A percentile compares a stretch with the other conserved stretches of the same genome.
Evolutionary conservation across 2,888 invertebrate species (phyloP).

Genomic region (Pimpla rufipes): DNA sequence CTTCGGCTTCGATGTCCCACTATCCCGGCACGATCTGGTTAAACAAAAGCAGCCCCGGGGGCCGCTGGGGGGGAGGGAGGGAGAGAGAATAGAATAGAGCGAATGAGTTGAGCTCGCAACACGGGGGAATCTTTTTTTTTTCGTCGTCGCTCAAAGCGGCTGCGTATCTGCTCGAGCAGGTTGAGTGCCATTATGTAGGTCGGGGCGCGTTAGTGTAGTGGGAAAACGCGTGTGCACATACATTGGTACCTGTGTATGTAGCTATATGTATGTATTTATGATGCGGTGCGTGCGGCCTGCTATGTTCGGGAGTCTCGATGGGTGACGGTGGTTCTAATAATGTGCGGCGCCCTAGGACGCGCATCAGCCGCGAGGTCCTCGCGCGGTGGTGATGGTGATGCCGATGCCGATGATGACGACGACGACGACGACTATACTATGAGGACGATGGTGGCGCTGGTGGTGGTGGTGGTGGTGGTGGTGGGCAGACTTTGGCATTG

Average conservation of each 20-base stretch:
- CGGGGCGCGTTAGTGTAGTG: conserved; percentile 31
- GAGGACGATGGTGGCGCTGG: conserved; percentile 54
- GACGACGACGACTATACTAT: neutral
- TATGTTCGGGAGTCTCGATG: conserved; percentile 49
- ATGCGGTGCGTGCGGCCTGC: conserved; percentile 53
- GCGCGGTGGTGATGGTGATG: conserved; percentile 59
- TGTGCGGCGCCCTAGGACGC: conserved; percentile 50
- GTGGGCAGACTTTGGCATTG: conserved; percentile 82
- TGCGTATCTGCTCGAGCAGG: conserved; percentile 68
- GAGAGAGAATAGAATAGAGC: conserved; percentile 41
- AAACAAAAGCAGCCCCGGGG: conserved; percentile 64
- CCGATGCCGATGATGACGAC: conserved; percentile 33
- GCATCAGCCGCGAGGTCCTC: conserved; percentile 48
- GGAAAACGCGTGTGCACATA: conserved; percentile 22
- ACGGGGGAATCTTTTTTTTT: conserved; percentile 62
- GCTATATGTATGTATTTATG: too few relatives aligned
- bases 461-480: conserved; percentile 71
- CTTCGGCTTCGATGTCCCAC: too few relatives aligned
- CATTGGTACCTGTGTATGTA: too few relatives aligned
- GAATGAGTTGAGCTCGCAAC: conserved; percentile 62
- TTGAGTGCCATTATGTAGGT: conserved; percentile 82
- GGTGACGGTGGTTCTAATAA: conserved; percentile 65
- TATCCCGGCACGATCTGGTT: conserved; percentile 46
- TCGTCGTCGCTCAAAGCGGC: conserved; percentile 57
- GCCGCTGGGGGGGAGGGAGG: conserved; percentile 38